A percentile compares a stretch with the other conserved stretches of the same genome.
These are phyloP conservation scores for Limnothrissa miodon DNA, from an alignment of 2,113 vertebrate species.

Conservation along the genomic window DNA sequence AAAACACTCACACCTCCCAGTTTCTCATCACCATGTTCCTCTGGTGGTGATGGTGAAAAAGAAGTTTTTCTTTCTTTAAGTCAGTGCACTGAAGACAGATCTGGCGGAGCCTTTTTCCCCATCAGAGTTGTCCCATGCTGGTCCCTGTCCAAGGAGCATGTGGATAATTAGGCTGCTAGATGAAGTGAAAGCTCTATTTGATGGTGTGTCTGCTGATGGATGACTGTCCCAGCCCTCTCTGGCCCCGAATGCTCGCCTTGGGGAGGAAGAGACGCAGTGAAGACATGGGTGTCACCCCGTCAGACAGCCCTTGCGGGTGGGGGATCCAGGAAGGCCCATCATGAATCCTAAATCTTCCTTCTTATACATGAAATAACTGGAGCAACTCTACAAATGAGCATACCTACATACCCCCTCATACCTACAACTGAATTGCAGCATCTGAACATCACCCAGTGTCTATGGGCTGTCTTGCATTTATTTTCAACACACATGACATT, in stretches of 20 bases:
- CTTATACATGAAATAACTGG: no score
- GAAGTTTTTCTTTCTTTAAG: no score
- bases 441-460: no score
- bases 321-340: no score
- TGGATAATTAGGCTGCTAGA: slow-evolving; percentile 31
- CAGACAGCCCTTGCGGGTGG: no score
- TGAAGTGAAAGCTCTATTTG: slow-evolving; percentile 21
- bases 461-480: no score
- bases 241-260: neutral
- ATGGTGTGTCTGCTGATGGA: slow-evolving; percentile 19
- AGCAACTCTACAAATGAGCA: no score
- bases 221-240: neutral
- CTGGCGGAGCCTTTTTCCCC: neutral
- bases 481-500: no score
- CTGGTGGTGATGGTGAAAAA: neutral
- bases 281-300: neutral
- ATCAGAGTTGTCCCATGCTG: neutral
- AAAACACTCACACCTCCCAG: neutral
- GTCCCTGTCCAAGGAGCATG: neutral
- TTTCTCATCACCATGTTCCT: neutral
- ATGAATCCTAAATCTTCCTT: no score
- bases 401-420: no score
- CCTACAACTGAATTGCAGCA: no score
- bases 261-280: neutral
- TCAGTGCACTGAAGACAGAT: neutral